These are phyloP conservation scores for Pipistrellus pygmaeus DNA, from an alignment of 2,797 vertebrate species.

Conservation along the genomic window DNA sequence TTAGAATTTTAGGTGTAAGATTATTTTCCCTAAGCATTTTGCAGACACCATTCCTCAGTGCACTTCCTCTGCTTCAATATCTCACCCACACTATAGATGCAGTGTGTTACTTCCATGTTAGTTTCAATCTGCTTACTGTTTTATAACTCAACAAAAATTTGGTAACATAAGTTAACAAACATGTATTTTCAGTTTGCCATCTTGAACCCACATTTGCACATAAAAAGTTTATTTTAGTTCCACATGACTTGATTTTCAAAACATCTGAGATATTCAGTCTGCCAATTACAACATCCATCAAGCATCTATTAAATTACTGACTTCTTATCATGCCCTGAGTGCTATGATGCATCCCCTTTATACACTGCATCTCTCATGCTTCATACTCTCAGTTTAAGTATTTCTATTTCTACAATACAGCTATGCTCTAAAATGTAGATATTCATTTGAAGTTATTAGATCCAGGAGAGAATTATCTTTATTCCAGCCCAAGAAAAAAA, in stretches of 20 bases:
- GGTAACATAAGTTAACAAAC: neutral
- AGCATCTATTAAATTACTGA: neutral
- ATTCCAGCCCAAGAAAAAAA: neutral
- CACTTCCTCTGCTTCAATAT: neutral
- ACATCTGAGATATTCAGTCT: neutral
- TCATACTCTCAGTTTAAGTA: neutral
- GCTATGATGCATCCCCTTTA: fast-evolving
- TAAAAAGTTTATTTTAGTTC: neutral
- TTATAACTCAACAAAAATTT: neutral
- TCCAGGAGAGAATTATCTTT: neutral
- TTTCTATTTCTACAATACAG: neutral
- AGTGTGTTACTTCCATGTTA: neutral
- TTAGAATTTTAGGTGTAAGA: neutral
- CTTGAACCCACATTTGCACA: neutral
- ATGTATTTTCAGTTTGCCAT: neutral
- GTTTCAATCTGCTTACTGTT: neutral
- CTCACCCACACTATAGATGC: neutral
- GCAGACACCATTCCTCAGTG: fast-evolving
- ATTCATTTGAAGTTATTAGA: neutral
- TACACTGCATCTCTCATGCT: neutral
- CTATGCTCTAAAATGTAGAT: neutral
- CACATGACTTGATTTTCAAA: neutral
- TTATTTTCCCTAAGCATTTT: neutral
- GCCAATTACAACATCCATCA: neutral
- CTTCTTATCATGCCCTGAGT: neutral